Percentiles rank a stretch among this genome's conserved stretches.
phyloP scores from a whole-genome alignment of 2,888 invertebrate genomes.

The Diarsia dahlii region DNA sequence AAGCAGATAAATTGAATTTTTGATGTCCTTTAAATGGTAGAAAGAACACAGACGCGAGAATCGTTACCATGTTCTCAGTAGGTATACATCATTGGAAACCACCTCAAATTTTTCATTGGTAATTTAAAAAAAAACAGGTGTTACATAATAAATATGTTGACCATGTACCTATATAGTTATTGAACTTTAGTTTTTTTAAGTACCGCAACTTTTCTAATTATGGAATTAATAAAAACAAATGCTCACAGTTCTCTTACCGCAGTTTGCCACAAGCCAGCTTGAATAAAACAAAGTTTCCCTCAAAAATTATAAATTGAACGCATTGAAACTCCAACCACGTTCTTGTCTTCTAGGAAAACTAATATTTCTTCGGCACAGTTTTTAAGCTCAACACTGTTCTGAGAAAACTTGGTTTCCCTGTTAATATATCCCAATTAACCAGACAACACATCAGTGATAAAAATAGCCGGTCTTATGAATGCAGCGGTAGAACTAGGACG shows the following conservation, averaged over 20 bases:
- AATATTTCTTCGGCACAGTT: constrained; percentile 43
- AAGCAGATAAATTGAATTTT: too few relatives aligned
- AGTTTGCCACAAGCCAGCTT: background rate
- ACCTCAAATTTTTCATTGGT: too few relatives aligned
- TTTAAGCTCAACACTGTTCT: constrained; percentile 42
- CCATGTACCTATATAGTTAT: too few relatives aligned
- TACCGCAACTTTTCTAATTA: too few relatives aligned
- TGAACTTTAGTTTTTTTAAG: too few relatives aligned
- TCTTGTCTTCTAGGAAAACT: constrained; percentile 44
- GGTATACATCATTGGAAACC: too few relatives aligned
- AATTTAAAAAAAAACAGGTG: too few relatives aligned
- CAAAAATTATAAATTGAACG: constrained; percentile 33
- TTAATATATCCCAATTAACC: constrained; percentile 55
- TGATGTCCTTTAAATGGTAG: too few relatives aligned
- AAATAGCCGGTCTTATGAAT: constrained; percentile 53
- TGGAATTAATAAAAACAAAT: background rate
- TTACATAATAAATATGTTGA: too few relatives aligned
- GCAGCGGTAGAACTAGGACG: constrained; percentile 32
- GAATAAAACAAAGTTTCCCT: constrained; percentile 4
- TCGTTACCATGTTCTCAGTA: too few relatives aligned
- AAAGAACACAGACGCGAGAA: too few relatives aligned
- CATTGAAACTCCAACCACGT: constrained; percentile 42
- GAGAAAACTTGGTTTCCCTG: constrained; percentile 44
- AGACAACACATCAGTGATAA: constrained; percentile 27
- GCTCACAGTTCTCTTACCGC: background rate